These are phyloP conservation scores for Megaceryle alcyon DNA, from an alignment of 2,797 vertebrate genomes.

Conservation along the genomic window DNA sequence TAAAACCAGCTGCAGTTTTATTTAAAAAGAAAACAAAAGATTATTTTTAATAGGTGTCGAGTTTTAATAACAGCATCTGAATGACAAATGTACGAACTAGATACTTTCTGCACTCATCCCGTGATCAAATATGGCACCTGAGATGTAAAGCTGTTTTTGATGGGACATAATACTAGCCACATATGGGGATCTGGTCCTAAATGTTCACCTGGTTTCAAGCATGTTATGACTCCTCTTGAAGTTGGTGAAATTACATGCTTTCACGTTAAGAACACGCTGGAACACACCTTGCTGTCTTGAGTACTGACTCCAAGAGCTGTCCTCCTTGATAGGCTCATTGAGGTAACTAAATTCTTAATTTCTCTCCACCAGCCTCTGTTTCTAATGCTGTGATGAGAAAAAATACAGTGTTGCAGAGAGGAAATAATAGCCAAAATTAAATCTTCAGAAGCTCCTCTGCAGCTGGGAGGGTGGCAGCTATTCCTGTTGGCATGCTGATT, in stretches of 20 bases:
- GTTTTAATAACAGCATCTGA: neutral
- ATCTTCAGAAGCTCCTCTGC: neutral
- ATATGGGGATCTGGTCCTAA: neutral
- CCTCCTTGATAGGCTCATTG: rapidly evolving
- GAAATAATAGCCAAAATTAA: neutral
- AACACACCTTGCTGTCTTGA: neutral
- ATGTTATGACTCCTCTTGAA: rapidly evolving
- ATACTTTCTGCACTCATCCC: neutral
- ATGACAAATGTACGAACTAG: neutral
- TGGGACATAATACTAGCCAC: neutral
- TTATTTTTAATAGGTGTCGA: neutral
- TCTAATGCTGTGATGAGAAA: neutral
- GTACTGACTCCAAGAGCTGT: neutral
- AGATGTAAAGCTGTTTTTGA: neutral
- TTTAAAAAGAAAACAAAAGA: neutral
- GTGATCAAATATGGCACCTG: neutral
- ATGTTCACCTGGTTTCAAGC: neutral
- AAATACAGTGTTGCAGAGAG: neutral
- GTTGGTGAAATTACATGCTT: neutral
- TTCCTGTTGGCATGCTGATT: neutral
- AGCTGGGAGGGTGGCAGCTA: conserved; percentile 19
- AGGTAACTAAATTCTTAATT: neutral
- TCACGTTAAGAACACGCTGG: rapidly evolving
- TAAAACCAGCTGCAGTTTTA: neutral
- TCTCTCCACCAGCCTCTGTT: neutral